Base-by-base conservation (phyloP, 2,888 invertebrate genomes). In the Drosophila mettleri region DNA sequence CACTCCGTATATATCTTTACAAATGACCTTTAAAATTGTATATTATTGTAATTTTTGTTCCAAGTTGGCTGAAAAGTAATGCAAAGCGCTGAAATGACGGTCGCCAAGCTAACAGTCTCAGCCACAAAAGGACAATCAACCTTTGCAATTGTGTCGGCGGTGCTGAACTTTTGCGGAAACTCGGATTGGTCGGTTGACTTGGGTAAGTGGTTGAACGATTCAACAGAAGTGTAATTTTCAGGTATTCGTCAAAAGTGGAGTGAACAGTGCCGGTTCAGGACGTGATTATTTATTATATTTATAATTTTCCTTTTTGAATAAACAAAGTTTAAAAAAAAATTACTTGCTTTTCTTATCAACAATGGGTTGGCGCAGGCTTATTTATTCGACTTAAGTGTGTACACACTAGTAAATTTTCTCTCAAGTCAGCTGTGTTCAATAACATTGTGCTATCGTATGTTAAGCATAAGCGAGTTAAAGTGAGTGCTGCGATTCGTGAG, bases 1-100 rank as follows among this genome's bases (percentile, higher is more conserved):
- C 65, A 65, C 45, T 64, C 48, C 49, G 65, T 63, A 46, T 61
- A 49, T 62, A 33, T 10, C 48, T 18, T 54, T 59, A 60, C 64
- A 45, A 39, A 64, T 60, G 49, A 66, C 57, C 73, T 77, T 81
- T 59, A 71, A 68, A 72, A 61, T 65, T 72, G 62, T 81, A 70
- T 80, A 74, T 82, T 80, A 74, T 80, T 80, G 74, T 84, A 69
- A 86, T 89, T 89, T 89, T 69, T 83, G 89, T 89, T 89, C 77
- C 89, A 88, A 89, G 89, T 80, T 82, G 86, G 86, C 89, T 86
- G 63, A 83, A 73, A 74, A 78, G 80, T 78, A 70, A 74, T 69
- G 74, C 86, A 80, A 76, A 73, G 74, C 85, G 81, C 79, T 83
- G 57, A 72, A 83, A 69, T 59, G 82, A 76, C 75, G 63, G 72